Conservation (phyloP, 2,797 vertebrate species). For the Chiroxiphia lanceolata region DNA sequence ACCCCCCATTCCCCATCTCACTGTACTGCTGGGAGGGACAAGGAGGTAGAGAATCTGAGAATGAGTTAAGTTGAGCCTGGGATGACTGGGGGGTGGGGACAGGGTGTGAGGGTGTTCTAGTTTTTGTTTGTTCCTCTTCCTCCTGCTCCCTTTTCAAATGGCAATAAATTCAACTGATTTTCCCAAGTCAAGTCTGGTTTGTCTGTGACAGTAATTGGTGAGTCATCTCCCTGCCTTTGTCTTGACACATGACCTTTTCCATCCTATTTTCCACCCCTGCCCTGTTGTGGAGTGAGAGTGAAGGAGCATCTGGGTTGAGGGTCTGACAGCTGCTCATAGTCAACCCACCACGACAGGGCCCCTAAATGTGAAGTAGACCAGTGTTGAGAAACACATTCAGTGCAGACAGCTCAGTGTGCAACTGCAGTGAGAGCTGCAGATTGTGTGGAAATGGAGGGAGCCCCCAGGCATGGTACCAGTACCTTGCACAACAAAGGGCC, state of each 20-base stretch:
- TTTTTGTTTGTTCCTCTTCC: neutral
- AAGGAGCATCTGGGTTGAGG: neutral
- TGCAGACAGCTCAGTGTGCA: neutral
- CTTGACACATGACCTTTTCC: neutral
- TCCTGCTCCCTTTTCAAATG: neutral
- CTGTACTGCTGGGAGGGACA: neutral
- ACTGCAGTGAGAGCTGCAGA: neutral
- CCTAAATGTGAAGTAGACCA: neutral
- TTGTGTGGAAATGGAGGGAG: neutral
- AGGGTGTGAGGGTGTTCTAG: neutral
- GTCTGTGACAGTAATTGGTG: fast-evolving
- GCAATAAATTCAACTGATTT: neutral
- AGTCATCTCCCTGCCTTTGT: neutral
- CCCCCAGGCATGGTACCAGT: neutral
- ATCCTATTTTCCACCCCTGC: neutral
- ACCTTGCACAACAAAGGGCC: neutral
- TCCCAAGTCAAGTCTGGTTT: neutral
- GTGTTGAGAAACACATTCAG: neutral
- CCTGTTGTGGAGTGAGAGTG: neutral
- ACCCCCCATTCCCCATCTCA: fast-evolving
- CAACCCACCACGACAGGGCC: neutral
- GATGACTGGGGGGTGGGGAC: fast-evolving
- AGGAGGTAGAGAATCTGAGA: neutral
- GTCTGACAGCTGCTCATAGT: neutral
- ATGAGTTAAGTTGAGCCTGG: neutral